phyloP scores from a whole-genome alignment of 2,113 vertebrate genomes.

The Eira barbara region DNA sequence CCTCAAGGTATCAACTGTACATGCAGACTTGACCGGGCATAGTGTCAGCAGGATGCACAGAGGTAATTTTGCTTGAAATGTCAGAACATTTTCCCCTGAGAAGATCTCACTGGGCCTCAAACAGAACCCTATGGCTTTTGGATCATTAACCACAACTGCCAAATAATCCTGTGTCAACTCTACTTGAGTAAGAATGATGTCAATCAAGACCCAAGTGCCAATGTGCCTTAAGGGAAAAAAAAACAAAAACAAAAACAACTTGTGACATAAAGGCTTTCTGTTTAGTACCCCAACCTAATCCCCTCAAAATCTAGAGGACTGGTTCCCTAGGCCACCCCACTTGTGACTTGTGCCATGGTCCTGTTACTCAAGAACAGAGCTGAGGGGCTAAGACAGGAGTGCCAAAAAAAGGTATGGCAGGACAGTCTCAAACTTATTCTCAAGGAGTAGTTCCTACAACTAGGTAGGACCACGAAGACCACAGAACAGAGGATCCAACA shows the following conservation, averaged over 20 bases:
- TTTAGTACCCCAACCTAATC: not conserved
- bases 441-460: not conserved
- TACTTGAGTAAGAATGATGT: not conserved
- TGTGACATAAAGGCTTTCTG: conserved; percentile 22
- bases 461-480: not conserved
- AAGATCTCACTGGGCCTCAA: not conserved
- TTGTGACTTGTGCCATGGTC: not conserved
- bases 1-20: not conserved
- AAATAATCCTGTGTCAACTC: not conserved
- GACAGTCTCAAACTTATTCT: not conserved
- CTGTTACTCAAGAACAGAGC: not conserved
- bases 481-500: not conserved
- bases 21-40: not conserved
- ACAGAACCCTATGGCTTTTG: not conserved
- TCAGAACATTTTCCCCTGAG: not conserved
- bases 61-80: not conserved
- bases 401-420: not conserved
- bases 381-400: not conserved
- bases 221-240: not conserved
- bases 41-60: not conserved
- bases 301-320: not conserved
- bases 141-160: not conserved
- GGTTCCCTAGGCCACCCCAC: not conserved
- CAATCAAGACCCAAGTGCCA: not conserved
- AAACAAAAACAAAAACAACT: not conserved